phyloP scores from a whole-genome alignment of 2,888 invertebrate genomes.

The Ectemnius continuus region DNA sequence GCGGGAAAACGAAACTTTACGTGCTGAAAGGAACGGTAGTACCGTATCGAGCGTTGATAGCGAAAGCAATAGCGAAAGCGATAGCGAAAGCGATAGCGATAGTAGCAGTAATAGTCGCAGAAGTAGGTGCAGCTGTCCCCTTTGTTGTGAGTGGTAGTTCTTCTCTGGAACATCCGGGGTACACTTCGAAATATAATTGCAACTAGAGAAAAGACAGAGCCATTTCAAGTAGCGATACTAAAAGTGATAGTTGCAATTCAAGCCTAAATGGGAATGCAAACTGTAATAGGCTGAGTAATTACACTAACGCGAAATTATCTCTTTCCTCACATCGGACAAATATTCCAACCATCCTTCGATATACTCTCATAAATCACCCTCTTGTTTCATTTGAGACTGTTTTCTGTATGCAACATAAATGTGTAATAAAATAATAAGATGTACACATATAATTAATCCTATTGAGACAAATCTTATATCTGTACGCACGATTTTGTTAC shows the following conservation, averaged over 20 bases:
- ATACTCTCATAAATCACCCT: conserved; percentile 37
- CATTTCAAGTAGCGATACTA: conserved; percentile 77
- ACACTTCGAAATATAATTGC: conserved; percentile 59
- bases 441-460: conserved; percentile 46
- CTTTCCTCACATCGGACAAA: conserved; percentile 32
- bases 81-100: conserved; percentile 67
- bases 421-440: conserved; percentile 47
- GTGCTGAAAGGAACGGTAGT: conserved; percentile 63
- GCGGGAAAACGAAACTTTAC: conserved; percentile 82
- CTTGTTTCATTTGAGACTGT: conserved; percentile 51
- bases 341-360: conserved; percentile 37
- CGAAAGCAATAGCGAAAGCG: conserved; percentile 79
- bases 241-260: conserved; percentile 76
- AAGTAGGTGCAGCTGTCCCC: conserved; percentile 64
- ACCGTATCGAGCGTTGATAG: conserved; percentile 79
- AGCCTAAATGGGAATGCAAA: conserved; percentile 54
- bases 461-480: conserved; percentile 29
- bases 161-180: conserved; percentile 44
- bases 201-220: conserved; percentile 61
- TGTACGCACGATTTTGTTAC: conserved; percentile 37
- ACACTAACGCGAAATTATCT: conserved; percentile 34
- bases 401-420: conserved; percentile 50
- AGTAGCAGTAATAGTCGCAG: conserved; percentile 62
- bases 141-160: conserved; percentile 57
- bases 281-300: conserved; percentile 43